phyloP scores from a whole-genome alignment of 2,888 invertebrate genomes.

The Perithous albicinctus region DNA sequence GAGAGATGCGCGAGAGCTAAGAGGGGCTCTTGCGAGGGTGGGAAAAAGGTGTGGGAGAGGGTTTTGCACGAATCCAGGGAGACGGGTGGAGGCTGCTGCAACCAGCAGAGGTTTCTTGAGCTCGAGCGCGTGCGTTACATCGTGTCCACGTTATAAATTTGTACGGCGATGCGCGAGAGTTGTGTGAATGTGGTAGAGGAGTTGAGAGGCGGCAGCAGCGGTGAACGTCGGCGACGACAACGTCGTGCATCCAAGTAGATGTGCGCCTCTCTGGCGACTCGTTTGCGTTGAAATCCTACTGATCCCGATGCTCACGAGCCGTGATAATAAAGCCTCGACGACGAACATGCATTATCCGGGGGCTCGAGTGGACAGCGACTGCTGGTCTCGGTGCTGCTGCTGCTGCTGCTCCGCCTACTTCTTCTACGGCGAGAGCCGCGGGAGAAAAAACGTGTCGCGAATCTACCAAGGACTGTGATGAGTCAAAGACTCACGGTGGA shows the following conservation, averaged over 20 bases:
- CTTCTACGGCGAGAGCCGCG: conserved; percentile 12
- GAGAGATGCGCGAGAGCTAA: conserved; percentile 52
- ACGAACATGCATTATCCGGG: conserved; percentile 59
- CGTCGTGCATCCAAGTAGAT: neutral
- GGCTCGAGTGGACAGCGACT: conserved; percentile 42
- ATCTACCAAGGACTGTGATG: conserved; percentile 77
- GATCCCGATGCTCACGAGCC: conserved; percentile 67
- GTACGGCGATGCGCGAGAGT: conserved; percentile 13
- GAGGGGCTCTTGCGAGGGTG: conserved; percentile 30
- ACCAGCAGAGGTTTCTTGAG: conserved; percentile 2
- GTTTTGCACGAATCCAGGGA: conserved; percentile 70
- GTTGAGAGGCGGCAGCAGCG: neutral
- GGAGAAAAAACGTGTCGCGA: conserved; percentile 69
- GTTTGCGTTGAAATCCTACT: conserved; percentile 44
- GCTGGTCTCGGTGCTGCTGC: conserved; percentile 43
- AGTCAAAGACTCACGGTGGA: conserved; percentile 76
- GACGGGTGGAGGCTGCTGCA: conserved; percentile 59
- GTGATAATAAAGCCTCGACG: conserved; percentile 64
- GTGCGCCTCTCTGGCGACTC: neutral
- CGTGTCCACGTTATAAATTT: neutral
- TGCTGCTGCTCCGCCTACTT: conserved; percentile 14
- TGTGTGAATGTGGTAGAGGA: conserved; percentile 1
- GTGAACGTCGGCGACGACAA: conserved; percentile 10
- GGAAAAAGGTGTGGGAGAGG: conserved; percentile 23
- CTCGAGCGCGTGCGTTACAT: conserved; percentile 28